Evolutionary conservation across 2,888 invertebrate genomes (phyloP).

Genomic region (Microctonus hyperodae): DNA sequence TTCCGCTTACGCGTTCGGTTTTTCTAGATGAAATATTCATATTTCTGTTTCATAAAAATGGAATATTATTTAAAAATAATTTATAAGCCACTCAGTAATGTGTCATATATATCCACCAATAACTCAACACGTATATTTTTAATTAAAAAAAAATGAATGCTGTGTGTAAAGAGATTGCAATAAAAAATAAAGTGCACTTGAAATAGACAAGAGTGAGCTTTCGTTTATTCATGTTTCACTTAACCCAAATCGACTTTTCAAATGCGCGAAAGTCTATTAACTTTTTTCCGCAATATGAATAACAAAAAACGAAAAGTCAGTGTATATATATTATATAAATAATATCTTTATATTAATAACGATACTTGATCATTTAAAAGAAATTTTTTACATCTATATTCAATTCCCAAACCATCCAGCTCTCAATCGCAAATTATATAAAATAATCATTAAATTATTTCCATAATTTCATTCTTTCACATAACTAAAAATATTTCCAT

Average conservation of each 20-base stretch:
- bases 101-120: slow-evolving; percentile 6
- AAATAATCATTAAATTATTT: too few relatives aligned
- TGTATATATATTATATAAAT: too few relatives aligned
- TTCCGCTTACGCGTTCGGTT: neutral
- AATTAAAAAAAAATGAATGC: neutral
- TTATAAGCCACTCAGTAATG: slow-evolving; percentile 1
- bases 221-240: slow-evolving; percentile 30
- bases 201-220: slow-evolving; percentile 14
- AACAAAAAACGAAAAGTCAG: neutral
- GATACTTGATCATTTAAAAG: too few relatives aligned
- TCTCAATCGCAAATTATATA: too few relatives aligned
- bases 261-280: slow-evolving; percentile 4
- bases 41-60: neutral
- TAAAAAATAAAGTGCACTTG: slow-evolving; percentile 15
- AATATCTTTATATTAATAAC: too few relatives aligned
- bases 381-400: too few relatives aligned
- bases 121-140: slow-evolving; percentile 25
- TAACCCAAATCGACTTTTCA: slow-evolving; percentile 27
- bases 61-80: neutral
- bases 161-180: slow-evolving; percentile 7
- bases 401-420: too few relatives aligned
- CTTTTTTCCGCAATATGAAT: slow-evolving; percentile 13
- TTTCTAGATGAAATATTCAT: neutral
- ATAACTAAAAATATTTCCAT: too few relatives aligned
- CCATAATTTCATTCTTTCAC: too few relatives aligned